phyloP scores from a whole-genome alignment of 2,113 vertebrate genomes.

The Alligator mississippiensis region DNA sequence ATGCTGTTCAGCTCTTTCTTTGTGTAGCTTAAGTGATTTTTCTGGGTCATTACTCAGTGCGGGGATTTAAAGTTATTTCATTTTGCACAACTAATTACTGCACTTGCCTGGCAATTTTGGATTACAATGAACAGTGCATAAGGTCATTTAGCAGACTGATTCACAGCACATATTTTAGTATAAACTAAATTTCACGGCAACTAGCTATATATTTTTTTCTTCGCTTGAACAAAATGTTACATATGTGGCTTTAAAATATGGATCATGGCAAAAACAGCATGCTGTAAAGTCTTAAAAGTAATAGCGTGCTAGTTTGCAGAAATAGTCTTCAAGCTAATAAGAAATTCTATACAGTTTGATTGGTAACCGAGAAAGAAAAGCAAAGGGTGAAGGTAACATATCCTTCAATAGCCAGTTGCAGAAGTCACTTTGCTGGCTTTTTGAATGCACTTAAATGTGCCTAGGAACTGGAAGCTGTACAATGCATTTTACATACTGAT shows the following conservation, averaged over 20 bases:
- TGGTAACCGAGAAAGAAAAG: slow-evolving; percentile 13
- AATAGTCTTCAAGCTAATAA: background rate
- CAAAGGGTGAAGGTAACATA: background rate
- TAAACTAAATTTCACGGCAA: slow-evolving; percentile 49
- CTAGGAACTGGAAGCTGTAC: slow-evolving; percentile 25
- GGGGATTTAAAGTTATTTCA: slow-evolving; percentile 59
- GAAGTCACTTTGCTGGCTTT: background rate
- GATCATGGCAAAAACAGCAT: background rate
- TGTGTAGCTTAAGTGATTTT: slow-evolving; percentile 66
- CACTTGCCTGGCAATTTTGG: slow-evolving; percentile 52
- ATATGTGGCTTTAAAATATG: slow-evolving; percentile 24
- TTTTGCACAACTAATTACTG: slow-evolving; percentile 69
- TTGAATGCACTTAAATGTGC: slow-evolving; percentile 24
- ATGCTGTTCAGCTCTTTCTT: slow-evolving; percentile 20
- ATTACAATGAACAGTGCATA: slow-evolving; percentile 48
- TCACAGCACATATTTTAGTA: slow-evolving; percentile 47
- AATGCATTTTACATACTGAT: no score
- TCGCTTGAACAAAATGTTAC: slow-evolving; percentile 41
- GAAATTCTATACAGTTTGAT: background rate
- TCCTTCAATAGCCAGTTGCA: slow-evolving; percentile 11
- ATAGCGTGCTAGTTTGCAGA: background rate
- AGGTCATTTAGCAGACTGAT: slow-evolving; percentile 64
- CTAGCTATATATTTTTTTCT: slow-evolving; percentile 30
- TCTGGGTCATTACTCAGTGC: slow-evolving; percentile 60
- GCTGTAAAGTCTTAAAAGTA: slow-evolving; percentile 3